phyloP scores from a whole-genome alignment of 2,797 vertebrate genomes.

The Huso huso region DNA sequence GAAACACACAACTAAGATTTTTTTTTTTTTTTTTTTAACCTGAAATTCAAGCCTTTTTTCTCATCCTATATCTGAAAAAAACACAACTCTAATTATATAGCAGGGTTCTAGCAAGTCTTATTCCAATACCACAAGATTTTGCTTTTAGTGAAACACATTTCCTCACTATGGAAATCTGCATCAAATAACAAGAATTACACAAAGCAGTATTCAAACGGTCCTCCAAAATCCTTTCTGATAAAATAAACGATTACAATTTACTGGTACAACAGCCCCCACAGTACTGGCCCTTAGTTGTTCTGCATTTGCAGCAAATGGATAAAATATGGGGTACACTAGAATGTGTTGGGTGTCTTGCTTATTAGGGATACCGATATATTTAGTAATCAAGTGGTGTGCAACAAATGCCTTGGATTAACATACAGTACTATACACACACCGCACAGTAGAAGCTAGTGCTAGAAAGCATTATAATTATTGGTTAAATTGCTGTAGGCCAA shows the following conservation, averaged over 20 bases:
- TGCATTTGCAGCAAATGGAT: too few relatives aligned
- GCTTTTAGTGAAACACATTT: background rate
- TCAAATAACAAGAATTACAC: background rate
- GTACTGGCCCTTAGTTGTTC: too few relatives aligned
- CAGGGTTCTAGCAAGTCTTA: background rate
- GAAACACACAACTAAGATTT: slow-evolving; percentile 4
- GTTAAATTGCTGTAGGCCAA: too few relatives aligned
- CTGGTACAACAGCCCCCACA: too few relatives aligned
- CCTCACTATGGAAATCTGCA: background rate
- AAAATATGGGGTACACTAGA: too few relatives aligned
- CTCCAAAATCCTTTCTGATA: background rate
- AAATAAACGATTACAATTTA: background rate
- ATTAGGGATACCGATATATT: too few relatives aligned
- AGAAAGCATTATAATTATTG: too few relatives aligned
- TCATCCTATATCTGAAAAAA: slow-evolving; percentile 3
- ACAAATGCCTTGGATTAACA: too few relatives aligned
- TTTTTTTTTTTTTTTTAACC: background rate
- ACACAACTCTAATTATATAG: background rate
- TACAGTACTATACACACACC: too few relatives aligned
- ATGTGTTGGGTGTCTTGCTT: too few relatives aligned
- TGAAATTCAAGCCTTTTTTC: slow-evolving; percentile 9
- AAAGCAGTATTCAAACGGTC: background rate
- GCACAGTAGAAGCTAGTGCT: too few relatives aligned
- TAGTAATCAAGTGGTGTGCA: too few relatives aligned
- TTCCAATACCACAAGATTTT: background rate